These are phyloP conservation scores for Cepaea hortensis DNA, from an alignment of 2,888 invertebrate genomes.

Conservation along the genomic window DNA sequence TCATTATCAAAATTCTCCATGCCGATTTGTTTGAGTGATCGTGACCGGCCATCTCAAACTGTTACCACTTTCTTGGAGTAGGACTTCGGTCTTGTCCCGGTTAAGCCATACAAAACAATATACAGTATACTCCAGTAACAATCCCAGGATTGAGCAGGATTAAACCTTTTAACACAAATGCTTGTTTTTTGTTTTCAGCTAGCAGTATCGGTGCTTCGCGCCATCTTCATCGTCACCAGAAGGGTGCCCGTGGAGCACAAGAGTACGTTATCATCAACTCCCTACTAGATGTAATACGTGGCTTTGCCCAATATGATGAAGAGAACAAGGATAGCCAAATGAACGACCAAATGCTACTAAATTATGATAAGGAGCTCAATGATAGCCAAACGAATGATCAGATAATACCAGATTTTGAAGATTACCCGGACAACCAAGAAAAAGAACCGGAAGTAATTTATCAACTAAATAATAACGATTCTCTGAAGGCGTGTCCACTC, in stretches of 20 bases:
- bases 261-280: constrained; percentile 23
- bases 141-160: too few relatives aligned
- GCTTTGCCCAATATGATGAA: neutral
- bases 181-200: neutral
- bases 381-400: neutral
- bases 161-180: neutral
- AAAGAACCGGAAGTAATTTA: neutral
- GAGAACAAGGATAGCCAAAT: neutral
- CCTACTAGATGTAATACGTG: constrained; percentile 12
- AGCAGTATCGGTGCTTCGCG: neutral
- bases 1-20: too few relatives aligned
- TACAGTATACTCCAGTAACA: too few relatives aligned
- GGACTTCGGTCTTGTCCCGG: too few relatives aligned
- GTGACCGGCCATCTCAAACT: too few relatives aligned
- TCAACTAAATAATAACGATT: neutral
- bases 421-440: neutral
- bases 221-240: neutral
- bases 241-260: neutral
- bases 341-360: neutral
- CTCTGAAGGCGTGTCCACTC: constrained; percentile 7
- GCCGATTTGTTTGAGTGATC: too few relatives aligned
- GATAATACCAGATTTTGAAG: neutral
- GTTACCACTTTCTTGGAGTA: too few relatives aligned
- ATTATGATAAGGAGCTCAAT: neutral
- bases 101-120: too few relatives aligned